Percentiles rank a stretch among this genome's conserved stretches.
Evolutionary conservation across 2,113 vertebrate species (phyloP).

Genomic region (Amia ocellicauda): DNA sequence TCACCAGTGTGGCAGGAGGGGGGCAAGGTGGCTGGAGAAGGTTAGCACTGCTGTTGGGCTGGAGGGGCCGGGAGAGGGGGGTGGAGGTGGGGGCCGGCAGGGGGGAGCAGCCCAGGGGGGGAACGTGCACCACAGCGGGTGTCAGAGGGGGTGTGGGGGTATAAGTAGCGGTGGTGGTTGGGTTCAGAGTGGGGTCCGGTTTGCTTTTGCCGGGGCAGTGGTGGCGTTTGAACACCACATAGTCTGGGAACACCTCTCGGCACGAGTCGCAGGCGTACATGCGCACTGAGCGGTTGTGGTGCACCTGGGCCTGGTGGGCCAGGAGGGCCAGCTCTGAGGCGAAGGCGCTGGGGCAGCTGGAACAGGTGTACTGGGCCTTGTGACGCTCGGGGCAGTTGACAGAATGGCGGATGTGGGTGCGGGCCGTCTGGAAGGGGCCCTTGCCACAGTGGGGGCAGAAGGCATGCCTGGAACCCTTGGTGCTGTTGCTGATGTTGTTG

Average conservation of each 20-base stretch:
- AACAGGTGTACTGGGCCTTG: constrained; percentile 40
- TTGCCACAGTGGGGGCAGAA: constrained; percentile 45
- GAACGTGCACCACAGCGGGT: background rate
- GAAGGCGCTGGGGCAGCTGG: constrained; percentile 22
- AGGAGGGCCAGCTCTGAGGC: constrained; percentile 26
- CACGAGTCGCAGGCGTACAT: constrained; percentile 49
- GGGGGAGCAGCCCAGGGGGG: background rate
- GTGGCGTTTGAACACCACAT: constrained; percentile 34
- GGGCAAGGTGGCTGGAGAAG: too few relatives aligned
- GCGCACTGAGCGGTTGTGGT: constrained; percentile 21
- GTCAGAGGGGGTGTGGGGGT: background rate
- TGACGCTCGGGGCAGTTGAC: constrained; percentile 28
- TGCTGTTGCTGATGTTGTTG: too few relatives aligned
- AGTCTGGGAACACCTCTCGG: constrained; percentile 45
- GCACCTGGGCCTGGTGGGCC: constrained; percentile 38
- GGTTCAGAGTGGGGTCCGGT: background rate
- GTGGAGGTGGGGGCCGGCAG: constrained; percentile 15
- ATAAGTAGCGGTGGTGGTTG: background rate
- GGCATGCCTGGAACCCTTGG: background rate
- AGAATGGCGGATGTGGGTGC: constrained; percentile 37
- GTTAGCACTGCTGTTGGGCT: background rate
- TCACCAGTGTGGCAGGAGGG: too few relatives aligned
- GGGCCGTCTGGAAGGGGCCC: constrained; percentile 35
- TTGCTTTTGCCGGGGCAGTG: constrained; percentile 37
- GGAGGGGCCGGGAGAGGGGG: background rate